Base-by-base conservation (phyloP, 2,888 invertebrate species). In the Macaria liturata region DNA sequence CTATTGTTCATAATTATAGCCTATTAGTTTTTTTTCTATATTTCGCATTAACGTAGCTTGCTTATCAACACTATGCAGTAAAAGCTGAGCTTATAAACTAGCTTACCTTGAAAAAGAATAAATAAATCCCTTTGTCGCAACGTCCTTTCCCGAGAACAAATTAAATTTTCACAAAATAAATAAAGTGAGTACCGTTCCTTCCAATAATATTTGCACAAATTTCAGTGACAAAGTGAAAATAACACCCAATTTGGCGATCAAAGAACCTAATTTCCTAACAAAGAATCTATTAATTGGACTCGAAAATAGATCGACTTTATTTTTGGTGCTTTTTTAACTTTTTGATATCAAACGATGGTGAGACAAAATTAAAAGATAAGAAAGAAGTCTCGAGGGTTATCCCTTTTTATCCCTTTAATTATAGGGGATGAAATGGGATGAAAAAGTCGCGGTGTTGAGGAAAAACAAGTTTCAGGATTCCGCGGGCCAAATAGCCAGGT, bases 351-450 rank as follows among this genome's bases (percentile, higher is more conserved):
- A 54, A 37, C 53, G 32, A 54, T 32, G 58, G 31, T 40, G 32
- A 44, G 54, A 50, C 48, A 43, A 54, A 60, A 57, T 60, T 60
- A 60, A 60, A 57, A 57, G 60, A 60, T 60, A 60, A 60, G 60
- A 54, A 49, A 46, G 44, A 44, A 32, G 49, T 44, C 46, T 31
- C 49, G 31, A 31, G 48, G 53, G 52, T 57, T 20, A 20, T 20
- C 20, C 20, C 20, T 20, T 20, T 20, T 57, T 46, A 53, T 47
- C 53, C 55, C 49, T 60, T 57, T 57, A 57, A 57, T 57, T 57
- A 57, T 52, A 48, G 47, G 32, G 57, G 57, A 45, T 45, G 48
- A 34, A 52, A 52, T 49, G 45, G 57, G 57, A 20, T 39, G 48
- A 49, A 20, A 20, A 48, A 57, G 57, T 57, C 51, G 32, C 55